Evolutionary conservation across 2,888 invertebrate species (phyloP).

Genomic region (Zootermopsis nevadensis): DNA sequence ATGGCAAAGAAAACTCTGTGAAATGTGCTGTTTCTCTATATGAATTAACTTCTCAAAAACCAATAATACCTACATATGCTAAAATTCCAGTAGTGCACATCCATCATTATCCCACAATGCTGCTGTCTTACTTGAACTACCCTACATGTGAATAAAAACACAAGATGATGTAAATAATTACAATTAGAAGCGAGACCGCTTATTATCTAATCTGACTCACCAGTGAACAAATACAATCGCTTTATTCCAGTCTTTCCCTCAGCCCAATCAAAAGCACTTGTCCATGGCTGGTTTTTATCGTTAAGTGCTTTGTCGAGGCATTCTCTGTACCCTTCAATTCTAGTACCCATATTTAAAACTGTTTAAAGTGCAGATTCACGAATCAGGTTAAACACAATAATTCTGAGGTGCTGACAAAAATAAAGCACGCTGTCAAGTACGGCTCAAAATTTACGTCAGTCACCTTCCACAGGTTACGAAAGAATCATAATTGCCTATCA

Average conservation of each 20-base stretch:
- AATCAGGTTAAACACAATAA: not conserved
- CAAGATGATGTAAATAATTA: conserved; percentile 10
- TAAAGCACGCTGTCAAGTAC: not conserved
- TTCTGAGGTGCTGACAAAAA: not conserved
- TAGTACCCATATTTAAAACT: conserved; percentile 52
- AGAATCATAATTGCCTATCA: not conserved
- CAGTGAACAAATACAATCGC: conserved; percentile 80
- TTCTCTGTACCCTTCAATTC: conserved; percentile 69
- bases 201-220: conserved; percentile 67
- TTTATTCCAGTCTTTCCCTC: conserved; percentile 81
- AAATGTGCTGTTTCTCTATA: no score
- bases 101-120: not conserved
- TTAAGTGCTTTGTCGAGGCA: conserved; percentile 71
- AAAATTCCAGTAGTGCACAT: not conserved
- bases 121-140: not conserved
- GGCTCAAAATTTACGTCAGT: not conserved
- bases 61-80: not conserved
- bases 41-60: not conserved
- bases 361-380: not conserved
- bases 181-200: not conserved
- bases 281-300: conserved; percentile 80
- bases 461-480: not conserved
- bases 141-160: no score
- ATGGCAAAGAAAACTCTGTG: no score
- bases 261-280: conserved; percentile 71